A percentile compares a stretch with the other conserved stretches of the same genome.
These are phyloP conservation scores for Coecobrya sp. DNA, from an alignment of 2,888 invertebrate species.

Conservation along the genomic window DNA sequence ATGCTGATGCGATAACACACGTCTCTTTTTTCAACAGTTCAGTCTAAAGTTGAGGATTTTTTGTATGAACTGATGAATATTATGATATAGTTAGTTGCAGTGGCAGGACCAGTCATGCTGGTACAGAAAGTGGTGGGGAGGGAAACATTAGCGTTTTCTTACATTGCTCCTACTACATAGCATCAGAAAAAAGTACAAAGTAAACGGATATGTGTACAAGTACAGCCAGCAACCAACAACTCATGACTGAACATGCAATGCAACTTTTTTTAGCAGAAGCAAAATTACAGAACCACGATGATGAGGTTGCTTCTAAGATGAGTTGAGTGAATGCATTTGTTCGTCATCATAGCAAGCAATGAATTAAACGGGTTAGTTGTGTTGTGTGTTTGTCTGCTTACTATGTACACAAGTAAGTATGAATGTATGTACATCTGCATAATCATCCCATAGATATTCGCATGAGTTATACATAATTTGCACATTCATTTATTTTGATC, in stretches of 20 bases:
- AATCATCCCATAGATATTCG: neutral
- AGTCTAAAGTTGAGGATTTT: neutral
- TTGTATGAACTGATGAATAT: slow-evolving; percentile 61
- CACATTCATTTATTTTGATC: slow-evolving; percentile 37
- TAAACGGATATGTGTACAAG: slow-evolving; percentile 63
- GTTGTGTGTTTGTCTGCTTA: neutral
- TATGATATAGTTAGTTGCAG: neutral
- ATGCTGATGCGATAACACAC: slow-evolving; percentile 6
- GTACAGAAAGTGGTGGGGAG: slow-evolving; percentile 36
- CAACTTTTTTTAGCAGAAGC: slow-evolving; percentile 44
- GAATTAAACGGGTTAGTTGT: slow-evolving; percentile 67
- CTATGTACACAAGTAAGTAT: slow-evolving; percentile 6
- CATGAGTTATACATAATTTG: slow-evolving; percentile 9
- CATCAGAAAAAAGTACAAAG: slow-evolving; percentile 50
- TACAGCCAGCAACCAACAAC: neutral
- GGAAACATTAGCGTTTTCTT: slow-evolving; percentile 5
- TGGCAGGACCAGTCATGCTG: slow-evolving; percentile 68
- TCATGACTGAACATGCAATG: slow-evolving; percentile 4
- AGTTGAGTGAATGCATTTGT: slow-evolving; percentile 60
- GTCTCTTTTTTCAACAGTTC: slow-evolving; percentile 9
- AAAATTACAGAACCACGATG: slow-evolving; percentile 35
- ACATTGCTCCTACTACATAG: neutral
- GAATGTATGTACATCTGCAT: slow-evolving; percentile 10
- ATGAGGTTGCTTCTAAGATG: neutral
- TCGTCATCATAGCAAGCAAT: slow-evolving; percentile 1